These are phyloP conservation scores for Lordiphosa collinella DNA, from an alignment of 1,140 invertebrate genomes.

Conservation along the genomic window DNA sequence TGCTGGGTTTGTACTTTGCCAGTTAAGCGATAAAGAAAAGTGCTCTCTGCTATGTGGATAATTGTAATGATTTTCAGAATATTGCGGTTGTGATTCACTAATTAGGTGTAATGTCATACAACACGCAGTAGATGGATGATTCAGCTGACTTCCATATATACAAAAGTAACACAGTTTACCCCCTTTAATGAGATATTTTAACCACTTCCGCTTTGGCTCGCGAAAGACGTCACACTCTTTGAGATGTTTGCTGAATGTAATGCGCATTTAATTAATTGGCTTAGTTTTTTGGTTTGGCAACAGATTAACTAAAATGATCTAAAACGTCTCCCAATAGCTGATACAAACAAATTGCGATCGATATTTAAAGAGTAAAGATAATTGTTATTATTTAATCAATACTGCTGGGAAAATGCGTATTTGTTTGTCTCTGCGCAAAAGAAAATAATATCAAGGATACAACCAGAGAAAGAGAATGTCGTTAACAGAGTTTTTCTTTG, in stretches of 20 bases:
- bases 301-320: neutral
- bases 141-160: no score
- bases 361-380: neutral
- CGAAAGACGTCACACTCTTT: no score
- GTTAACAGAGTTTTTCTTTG: conserved; percentile 59
- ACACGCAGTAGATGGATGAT: no score
- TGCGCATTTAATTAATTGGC: conserved; percentile 1
- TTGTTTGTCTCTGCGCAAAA: conserved; percentile 47
- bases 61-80: no score
- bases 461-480: conserved; percentile 22
- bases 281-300: conserved; percentile 1
- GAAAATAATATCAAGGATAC: conserved; percentile 67
- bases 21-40: no score
- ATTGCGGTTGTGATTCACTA: no score
- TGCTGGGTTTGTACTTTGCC: no score
- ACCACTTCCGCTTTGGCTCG: no score
- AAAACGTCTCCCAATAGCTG: conserved; percentile 2
- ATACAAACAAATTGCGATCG: conserved; percentile 15
- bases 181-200: no score
- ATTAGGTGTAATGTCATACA: no score
- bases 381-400: conserved; percentile 20
- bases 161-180: no score
- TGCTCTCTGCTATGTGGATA: no score
- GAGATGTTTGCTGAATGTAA: neutral
- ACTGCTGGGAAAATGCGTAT: neutral